Conservation (phyloP, 2,113 vertebrate genomes). For the Leptosomus discolor region DNA sequence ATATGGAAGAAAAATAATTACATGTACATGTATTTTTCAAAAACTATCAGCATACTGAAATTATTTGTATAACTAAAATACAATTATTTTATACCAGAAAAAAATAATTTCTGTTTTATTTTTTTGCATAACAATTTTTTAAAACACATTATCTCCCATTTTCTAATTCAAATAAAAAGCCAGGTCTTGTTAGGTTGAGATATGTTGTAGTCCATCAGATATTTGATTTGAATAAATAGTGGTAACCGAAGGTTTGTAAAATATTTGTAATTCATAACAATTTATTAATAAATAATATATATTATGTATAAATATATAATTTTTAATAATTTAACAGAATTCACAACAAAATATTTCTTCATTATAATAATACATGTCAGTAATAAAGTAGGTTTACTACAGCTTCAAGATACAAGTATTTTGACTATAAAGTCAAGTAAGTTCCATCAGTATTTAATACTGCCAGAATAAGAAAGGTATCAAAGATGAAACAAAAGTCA, state of each 20-base stretch:
- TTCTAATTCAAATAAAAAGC: neutral
- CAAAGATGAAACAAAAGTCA: neutral
- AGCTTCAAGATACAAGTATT: neutral
- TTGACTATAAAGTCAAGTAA: neutral
- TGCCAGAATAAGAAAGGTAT: neutral
- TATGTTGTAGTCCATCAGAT: neutral
- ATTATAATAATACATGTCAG: neutral
- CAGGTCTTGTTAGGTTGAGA: neutral
- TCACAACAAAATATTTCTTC: neutral
- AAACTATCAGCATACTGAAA: neutral
- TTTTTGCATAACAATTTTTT: neutral
- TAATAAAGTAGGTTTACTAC: neutral
- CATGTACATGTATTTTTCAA: neutral
- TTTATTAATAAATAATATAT: neutral
- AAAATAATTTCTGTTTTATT: neutral
- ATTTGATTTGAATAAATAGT: neutral
- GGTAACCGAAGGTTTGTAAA: neutral
- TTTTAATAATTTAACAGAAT: neutral
- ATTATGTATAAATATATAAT: too few species aligned
- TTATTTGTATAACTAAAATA: neutral
- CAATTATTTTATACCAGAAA: neutral
- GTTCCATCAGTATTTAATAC: neutral
- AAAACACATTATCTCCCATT: neutral
- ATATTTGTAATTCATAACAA: neutral
- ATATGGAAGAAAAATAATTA: neutral